A percentile compares a stretch with the other conserved stretches of the same genome.
These are phyloP conservation scores for Halcyon senegalensis DNA, from an alignment of 2,113 vertebrate genomes.

Conservation along the genomic window DNA sequence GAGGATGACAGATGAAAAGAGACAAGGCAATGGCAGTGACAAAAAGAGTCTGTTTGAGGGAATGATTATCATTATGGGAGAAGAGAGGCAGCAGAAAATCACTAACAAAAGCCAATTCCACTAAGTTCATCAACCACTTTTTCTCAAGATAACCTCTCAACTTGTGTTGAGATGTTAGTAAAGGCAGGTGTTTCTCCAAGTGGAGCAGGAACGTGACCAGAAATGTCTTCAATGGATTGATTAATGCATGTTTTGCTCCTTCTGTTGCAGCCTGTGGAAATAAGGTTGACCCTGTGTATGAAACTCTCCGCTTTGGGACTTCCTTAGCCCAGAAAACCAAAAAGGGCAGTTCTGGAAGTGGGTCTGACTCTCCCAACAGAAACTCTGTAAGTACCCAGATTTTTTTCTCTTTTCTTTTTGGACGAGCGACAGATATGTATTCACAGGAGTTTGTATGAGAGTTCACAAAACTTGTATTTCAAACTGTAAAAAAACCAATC, in stretches of 20 bases:
- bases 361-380: constrained; percentile 90
- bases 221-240: background rate
- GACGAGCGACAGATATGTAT: background rate
- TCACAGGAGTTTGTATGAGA: background rate
- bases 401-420: background rate
- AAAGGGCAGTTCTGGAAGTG: constrained; percentile 85
- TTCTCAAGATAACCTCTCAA: background rate
- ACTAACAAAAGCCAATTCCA: background rate
- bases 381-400: constrained; percentile 84
- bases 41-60: background rate
- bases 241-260: constrained; percentile 11
- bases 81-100: background rate
- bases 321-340: constrained; percentile 95
- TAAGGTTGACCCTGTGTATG: constrained; percentile 97
- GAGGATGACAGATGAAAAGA: background rate
- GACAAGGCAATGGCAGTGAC: background rate
- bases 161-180: background rate
- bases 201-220: background rate
- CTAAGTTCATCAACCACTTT: background rate
- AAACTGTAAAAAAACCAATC: background rate
- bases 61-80: background rate
- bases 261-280: constrained; percentile 90
- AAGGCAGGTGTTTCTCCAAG: background rate
- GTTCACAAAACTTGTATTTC: background rate
- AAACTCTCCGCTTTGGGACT: constrained; percentile 95